Percentiles rank a stretch among this genome's conserved stretches.
These are phyloP conservation scores for Emydura subglobosa DNA, from an alignment of 2,113 vertebrate species.

Conservation along the genomic window DNA sequence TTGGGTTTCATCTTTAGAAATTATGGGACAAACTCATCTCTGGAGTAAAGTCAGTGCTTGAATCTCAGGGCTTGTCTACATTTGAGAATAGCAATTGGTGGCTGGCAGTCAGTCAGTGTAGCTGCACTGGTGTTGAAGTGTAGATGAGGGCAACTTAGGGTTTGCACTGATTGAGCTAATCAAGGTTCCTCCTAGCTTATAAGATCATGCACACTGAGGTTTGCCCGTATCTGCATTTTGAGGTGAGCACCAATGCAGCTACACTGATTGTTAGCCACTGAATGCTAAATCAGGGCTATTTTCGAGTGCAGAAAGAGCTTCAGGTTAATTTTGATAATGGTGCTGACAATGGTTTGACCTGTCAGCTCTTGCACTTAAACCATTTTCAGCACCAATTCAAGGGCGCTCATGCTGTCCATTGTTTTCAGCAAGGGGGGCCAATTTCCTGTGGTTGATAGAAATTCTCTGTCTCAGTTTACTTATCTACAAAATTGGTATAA, in stretches of 20 bases:
- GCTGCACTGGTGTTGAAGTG: not conserved
- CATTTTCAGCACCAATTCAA: not conserved
- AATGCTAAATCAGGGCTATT: accelerated
- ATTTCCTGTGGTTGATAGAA: not conserved
- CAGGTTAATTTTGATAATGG: accelerated
- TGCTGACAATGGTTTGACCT: not conserved
- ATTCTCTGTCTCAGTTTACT: too few relatives aligned
- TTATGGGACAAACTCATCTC: not conserved
- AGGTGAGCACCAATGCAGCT: not conserved
- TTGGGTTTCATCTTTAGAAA: not conserved
- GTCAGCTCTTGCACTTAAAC: not conserved
- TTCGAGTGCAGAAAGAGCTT: accelerated
- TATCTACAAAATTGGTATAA: too few relatives aligned
- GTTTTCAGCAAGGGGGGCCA: not conserved
- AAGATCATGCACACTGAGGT: not conserved
- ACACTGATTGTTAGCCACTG: not conserved
- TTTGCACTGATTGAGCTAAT: not conserved
- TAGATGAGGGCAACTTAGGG: not conserved
- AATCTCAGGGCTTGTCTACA: not conserved
- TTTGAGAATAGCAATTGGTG: not conserved
- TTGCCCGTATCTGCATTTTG: not conserved
- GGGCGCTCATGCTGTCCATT: not conserved
- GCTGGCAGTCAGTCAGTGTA: not conserved
- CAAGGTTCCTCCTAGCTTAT: not conserved
- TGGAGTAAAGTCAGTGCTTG: not conserved